These are phyloP conservation scores for Accipiter superciliosus DNA, from an alignment of 2,797 vertebrate species.

Conservation along the genomic window DNA sequence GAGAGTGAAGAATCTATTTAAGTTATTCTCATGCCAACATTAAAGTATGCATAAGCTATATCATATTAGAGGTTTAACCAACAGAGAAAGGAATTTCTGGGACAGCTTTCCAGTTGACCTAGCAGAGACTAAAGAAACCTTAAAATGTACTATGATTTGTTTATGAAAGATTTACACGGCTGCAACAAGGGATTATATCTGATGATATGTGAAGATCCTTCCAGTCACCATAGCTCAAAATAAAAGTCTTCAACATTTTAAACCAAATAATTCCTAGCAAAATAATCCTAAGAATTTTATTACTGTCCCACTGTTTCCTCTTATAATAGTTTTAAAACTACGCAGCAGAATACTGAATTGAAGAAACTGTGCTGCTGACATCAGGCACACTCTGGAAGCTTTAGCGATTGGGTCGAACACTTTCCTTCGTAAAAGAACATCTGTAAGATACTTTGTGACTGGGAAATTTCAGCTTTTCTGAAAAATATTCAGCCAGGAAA, in stretches of 20 bases:
- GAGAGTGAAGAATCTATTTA: not conserved
- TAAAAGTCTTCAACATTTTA: not conserved
- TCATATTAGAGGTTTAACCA: not conserved
- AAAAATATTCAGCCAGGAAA: not conserved
- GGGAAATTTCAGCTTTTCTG: not conserved
- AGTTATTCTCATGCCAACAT: not conserved
- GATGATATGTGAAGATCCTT: not conserved
- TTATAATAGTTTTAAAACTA: not conserved
- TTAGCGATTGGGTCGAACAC: rapidly evolving
- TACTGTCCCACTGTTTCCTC: not conserved
- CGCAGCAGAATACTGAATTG: rapidly evolving
- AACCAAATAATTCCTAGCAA: not conserved
- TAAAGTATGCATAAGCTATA: not conserved
- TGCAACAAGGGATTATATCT: not conserved
- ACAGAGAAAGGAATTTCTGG: not conserved
- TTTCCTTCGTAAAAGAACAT: not conserved
- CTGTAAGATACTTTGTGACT: rapidly evolving
- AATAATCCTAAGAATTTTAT: not conserved
- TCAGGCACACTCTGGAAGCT: not conserved
- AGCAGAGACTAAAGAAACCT: constrained; percentile 12
- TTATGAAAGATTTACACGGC: not conserved
- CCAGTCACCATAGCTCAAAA: not conserved
- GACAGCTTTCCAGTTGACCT: constrained; percentile 27
- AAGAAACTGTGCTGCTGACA: not conserved
- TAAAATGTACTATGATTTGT: not conserved